A percentile compares a stretch with the other conserved stretches of the same genome.
These are phyloP conservation scores for Malthinus seriepunctatus DNA, from an alignment of 2,888 invertebrate species.

Conservation along the genomic window DNA sequence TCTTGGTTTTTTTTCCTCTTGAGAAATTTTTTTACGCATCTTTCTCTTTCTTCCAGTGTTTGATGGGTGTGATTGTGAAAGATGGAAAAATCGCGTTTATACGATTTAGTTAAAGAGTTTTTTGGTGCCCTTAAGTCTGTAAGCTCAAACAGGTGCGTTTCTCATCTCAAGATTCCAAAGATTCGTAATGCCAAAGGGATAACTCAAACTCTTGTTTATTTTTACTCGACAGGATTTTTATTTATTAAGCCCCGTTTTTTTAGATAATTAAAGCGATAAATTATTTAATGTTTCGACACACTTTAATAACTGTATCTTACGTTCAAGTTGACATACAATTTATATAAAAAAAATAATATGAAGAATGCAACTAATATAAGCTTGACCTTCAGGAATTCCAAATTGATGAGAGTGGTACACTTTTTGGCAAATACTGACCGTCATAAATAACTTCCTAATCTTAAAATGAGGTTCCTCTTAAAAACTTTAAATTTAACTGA, in stretches of 20 bases:
- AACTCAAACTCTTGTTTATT: slow-evolving; percentile 25
- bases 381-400: slow-evolving; percentile 28
- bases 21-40: slow-evolving; percentile 10
- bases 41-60: slow-evolving; percentile 16
- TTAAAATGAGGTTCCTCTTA: slow-evolving; percentile 5
- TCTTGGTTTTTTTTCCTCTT: slow-evolving; percentile 40
- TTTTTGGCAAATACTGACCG: slow-evolving; percentile 19
- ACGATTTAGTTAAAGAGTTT: slow-evolving; percentile 32
- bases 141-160: slow-evolving; percentile 28
- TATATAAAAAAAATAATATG: slow-evolving; percentile 7
- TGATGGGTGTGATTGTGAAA: slow-evolving; percentile 6
- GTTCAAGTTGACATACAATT: slow-evolving; percentile 6
- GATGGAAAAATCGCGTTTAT: slow-evolving; percentile 19
- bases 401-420: slow-evolving; percentile 28
- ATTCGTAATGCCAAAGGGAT: slow-evolving; percentile 34
- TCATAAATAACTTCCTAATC: slow-evolving; percentile 24
- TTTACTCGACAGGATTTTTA: slow-evolving; percentile 28
- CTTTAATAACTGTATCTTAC: slow-evolving; percentile 31
- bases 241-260: slow-evolving; percentile 22
- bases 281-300: slow-evolving; percentile 32
- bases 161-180: slow-evolving; percentile 16
- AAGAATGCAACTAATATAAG: slow-evolving; percentile 24
- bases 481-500: neutral
- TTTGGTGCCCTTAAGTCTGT: slow-evolving; percentile 41
- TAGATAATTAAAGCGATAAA: slow-evolving; percentile 33